These are phyloP conservation scores for Tauraco hartlaubi DNA, from an alignment of 2,797 vertebrate species.

Conservation along the genomic window DNA sequence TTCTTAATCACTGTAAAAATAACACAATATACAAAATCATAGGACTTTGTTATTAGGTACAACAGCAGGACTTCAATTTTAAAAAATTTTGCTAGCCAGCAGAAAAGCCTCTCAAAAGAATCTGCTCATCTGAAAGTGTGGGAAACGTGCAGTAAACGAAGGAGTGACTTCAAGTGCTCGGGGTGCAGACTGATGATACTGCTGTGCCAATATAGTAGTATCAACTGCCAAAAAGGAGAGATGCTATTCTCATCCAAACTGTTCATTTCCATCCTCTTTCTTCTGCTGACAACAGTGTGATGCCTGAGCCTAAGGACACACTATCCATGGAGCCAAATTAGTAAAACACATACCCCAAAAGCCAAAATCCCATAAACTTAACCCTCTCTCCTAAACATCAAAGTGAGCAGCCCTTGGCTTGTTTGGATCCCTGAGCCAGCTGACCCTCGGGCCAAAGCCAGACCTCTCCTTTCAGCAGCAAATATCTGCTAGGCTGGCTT, in stretches of 20 bases:
- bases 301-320: neutral
- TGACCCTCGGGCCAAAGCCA: neutral
- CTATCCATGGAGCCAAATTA: neutral
- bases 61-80: neutral
- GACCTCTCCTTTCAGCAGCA: neutral
- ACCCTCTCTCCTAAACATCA: neutral
- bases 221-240: neutral
- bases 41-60: neutral
- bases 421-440: neutral
- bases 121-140: neutral
- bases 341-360: neutral
- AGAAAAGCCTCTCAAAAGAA: neutral
- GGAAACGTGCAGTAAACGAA: neutral
- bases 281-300: neutral
- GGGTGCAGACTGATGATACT: neutral
- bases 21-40: neutral
- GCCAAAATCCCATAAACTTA: neutral
- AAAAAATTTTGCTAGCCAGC: neutral
- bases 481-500: slow-evolving; percentile 17
- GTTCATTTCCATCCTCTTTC: neutral
- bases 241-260: neutral
- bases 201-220: neutral
- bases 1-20: neutral
- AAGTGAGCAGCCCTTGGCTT: neutral
- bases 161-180: neutral